phyloP scores from a whole-genome alignment of 37 sponge, comb jelly and placozoan species.

The Lycopodina hypogea region DNA sequence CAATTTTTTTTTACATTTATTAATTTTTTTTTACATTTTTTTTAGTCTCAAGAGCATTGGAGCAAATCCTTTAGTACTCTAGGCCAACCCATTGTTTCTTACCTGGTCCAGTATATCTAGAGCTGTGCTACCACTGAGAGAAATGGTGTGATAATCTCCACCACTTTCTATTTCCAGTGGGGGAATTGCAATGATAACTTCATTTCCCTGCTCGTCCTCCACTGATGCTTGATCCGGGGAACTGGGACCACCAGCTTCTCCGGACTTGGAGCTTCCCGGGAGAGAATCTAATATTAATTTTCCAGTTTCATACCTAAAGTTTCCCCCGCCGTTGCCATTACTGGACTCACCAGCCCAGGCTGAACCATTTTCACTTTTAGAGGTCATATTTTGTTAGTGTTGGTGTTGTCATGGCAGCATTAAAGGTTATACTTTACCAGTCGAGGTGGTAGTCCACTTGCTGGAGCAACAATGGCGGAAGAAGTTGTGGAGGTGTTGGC shows the following conservation, averaged over 20 bases:
- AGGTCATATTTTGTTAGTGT: no score
- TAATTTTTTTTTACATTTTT: no score
- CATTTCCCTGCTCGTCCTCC: neutral
- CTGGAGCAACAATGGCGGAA: neutral
- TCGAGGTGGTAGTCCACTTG: no score
- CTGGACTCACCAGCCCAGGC: no score
- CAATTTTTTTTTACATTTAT: no score
- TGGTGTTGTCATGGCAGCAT: no score
- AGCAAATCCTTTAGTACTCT: no score
- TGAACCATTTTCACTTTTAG: no score
- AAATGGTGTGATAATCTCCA: neutral
- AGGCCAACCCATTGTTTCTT: no score
- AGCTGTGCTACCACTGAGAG: conserved; percentile 36
- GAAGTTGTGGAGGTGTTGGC: neutral
- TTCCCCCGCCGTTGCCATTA: neutral
- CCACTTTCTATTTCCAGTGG: neutral
- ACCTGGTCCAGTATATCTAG: conserved; percentile 50
- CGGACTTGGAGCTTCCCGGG: neutral
- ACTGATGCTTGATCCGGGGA: neutral
- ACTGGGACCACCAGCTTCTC: neutral
- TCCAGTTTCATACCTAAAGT: neutral
- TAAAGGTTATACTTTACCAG: no score
- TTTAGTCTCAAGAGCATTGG: no score
- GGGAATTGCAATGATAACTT: conserved; percentile 16
- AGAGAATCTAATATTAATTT: neutral